phyloP scores from a whole-genome alignment of 2,113 vertebrate genomes.

The Accipiter cooperii region DNA sequence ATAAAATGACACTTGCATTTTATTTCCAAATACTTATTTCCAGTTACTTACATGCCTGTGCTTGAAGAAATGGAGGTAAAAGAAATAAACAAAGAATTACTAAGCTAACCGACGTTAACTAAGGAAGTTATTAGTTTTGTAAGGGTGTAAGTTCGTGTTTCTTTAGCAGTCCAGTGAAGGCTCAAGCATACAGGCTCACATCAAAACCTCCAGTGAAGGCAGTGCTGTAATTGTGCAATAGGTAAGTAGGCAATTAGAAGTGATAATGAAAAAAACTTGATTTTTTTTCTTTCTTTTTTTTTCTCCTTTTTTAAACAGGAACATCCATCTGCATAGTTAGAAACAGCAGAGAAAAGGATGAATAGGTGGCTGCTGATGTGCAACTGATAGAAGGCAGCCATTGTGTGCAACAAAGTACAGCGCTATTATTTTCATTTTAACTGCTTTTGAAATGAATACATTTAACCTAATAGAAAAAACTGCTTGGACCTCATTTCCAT shows the following conservation, averaged over 20 bases:
- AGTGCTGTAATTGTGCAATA: background rate
- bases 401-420: background rate
- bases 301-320: background rate
- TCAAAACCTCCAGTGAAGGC: background rate
- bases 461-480: background rate
- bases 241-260: background rate
- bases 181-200: background rate
- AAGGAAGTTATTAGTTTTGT: background rate
- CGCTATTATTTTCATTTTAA: background rate
- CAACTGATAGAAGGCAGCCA: background rate
- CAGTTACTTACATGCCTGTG: background rate
- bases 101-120: background rate
- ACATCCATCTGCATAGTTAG: background rate
- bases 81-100: background rate
- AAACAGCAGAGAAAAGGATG: background rate
- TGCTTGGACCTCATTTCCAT: background rate
- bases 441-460: background rate
- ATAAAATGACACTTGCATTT: background rate
- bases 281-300: too few species aligned
- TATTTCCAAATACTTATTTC: background rate
- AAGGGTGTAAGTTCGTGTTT: background rate
- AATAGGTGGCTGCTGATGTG: background rate
- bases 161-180: background rate
- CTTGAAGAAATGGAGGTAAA: background rate
- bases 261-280: background rate